Base-by-base conservation (phyloP, 2,888 invertebrate genomes). In the Diarsia dahlii region DNA sequence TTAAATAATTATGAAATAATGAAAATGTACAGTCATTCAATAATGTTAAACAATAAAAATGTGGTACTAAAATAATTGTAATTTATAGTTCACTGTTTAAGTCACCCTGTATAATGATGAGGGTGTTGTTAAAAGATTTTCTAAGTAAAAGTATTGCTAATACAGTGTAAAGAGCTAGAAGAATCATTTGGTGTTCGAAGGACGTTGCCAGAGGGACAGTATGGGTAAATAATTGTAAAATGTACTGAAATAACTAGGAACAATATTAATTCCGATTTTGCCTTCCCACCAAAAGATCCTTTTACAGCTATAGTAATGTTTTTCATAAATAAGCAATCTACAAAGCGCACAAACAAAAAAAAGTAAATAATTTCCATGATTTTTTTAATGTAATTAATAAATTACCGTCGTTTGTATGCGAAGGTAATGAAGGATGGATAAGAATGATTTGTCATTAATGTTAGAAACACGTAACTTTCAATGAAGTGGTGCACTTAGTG, bases 1-100 rank as follows among this genome's bases (percentile, higher is more conserved):
- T 76, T 84, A 84, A 77, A 75, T 84, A 76, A 76, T 76, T 81
- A 76, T 76, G 64, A 52, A 71, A 71, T 76, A 84, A 77, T 74
- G 64, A 63, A 72, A 72, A 72, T 81, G 84, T 81, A 80, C 81
- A 83, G 82, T 76, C 63, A 56, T 45, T 71, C 34, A 79, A 65
- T 74, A 70, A 69, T 68, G 71, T 84, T 71, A 34, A 76, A 83
- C 56, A 68, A 66, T 83, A 46, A 46, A 62, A 68, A 74, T 80
- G 71, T 76, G 73, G 76, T 83, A 83, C 73, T 82, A 80, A 76
- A 63, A 65, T 76, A 67, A 71, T 67, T 65, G 34, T 78, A 63
- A 78, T 9, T 67, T 74, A 50, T 74, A 74, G 60, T 68, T 50
- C 9, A 52, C 15, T 48, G 52, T 54, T 67, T 80, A 52, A 13